These are phyloP conservation scores for Drosophila serrata DNA, from an alignment of 1,140 invertebrate species.

Conservation along the genomic window DNA sequence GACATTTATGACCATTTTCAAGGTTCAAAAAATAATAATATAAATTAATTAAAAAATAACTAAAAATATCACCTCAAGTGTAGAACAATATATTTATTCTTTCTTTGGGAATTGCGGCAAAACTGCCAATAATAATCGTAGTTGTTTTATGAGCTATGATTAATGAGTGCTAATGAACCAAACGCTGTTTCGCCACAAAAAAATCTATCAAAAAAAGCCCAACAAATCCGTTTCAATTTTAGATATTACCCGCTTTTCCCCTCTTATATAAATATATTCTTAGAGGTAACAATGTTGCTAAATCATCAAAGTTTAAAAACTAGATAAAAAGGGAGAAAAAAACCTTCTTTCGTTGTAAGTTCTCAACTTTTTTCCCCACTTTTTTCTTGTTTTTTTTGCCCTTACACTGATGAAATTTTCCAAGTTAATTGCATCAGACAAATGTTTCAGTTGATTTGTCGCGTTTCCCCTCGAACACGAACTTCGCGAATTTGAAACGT, in stretches of 20 bases:
- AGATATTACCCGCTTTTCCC: background rate
- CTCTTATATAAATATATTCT: background rate
- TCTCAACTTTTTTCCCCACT: conserved; percentile 6
- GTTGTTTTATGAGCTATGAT: conserved; percentile 32
- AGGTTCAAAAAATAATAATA: background rate
- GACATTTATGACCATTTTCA: no score
- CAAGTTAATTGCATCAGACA: conserved; percentile 38
- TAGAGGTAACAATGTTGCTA: conserved; percentile 7
- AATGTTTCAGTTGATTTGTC: conserved; percentile 30
- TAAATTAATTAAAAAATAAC: no score
- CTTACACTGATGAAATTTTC: conserved; percentile 19
- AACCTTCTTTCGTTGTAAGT: conserved; percentile 21
- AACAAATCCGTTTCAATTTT: conserved; percentile 25
- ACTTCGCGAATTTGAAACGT: conserved; percentile 41
- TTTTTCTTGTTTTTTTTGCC: conserved; percentile 3
- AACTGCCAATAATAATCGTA: conserved; percentile 7
- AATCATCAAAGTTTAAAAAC: conserved; percentile 5
- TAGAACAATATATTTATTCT: background rate
- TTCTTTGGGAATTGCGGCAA: background rate
- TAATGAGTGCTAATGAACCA: conserved; percentile 39
- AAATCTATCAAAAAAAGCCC: conserved; percentile 19
- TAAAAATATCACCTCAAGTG: background rate
- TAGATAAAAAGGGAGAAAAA: conserved; percentile 10
- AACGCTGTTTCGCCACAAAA: background rate
- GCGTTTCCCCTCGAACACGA: conserved; percentile 27